These are phyloP conservation scores for Campylomormyrus tamandua DNA, from an alignment of 2,113 vertebrate genomes.

Conservation along the genomic window DNA sequence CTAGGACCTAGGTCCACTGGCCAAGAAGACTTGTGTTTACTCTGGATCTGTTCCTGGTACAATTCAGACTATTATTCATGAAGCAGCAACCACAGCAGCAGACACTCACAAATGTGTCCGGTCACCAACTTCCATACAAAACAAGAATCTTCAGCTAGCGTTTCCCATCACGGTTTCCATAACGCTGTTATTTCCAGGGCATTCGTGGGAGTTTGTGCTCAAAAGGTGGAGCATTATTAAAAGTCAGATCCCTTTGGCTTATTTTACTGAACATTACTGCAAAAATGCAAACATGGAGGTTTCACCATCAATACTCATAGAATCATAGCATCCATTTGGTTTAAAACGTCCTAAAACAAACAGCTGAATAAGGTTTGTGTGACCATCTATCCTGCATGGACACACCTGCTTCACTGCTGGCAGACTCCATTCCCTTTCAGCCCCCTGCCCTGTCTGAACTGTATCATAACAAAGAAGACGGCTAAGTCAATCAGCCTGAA, in stretches of 20 bases:
- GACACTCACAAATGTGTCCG: not conserved
- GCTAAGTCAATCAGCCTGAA: not conserved
- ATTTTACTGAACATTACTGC: not conserved
- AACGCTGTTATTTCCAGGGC: too few relatives aligned
- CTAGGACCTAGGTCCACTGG: not conserved
- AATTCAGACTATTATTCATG: not conserved
- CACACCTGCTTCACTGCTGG: not conserved
- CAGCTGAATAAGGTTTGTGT: not conserved
- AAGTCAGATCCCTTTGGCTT: not conserved
- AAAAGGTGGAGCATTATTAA: not conserved
- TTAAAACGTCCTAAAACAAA: not conserved
- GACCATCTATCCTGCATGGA: not conserved
- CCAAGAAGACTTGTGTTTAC: not conserved
- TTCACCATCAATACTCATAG: not conserved
- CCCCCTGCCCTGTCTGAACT: not conserved
- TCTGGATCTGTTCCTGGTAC: not conserved
- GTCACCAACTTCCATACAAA: slow-evolving; percentile 11
- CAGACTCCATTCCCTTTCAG: not conserved
- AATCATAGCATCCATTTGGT: not conserved
- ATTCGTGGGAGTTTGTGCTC: not conserved
- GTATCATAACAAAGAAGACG: not conserved
- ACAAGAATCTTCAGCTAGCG: slow-evolving; percentile 27
- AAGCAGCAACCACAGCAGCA: not conserved
- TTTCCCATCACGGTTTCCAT: not conserved
- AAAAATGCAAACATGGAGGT: not conserved